Conservation (phyloP, 1,140 invertebrate genomes). For the Plutomurus gul region DNA sequence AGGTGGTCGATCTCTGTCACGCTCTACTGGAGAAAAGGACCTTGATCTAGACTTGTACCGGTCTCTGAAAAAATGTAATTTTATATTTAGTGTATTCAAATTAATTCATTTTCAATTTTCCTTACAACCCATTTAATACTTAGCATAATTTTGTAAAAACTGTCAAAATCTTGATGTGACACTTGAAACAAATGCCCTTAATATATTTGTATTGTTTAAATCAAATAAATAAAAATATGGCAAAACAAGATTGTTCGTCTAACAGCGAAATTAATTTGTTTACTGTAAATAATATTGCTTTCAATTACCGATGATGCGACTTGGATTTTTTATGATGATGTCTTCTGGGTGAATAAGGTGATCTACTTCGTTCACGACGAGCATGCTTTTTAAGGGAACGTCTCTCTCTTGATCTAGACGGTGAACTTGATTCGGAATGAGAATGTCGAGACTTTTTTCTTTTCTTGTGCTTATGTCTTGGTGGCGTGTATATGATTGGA, state of each 20-base stretch:
- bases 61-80: neutral
- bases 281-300: no score
- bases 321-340: constrained; percentile 52
- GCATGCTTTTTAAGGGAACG: constrained; percentile 37
- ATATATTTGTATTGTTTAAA: no score
- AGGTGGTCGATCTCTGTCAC: neutral
- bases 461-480: constrained; percentile 49
- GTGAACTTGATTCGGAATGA: constrained; percentile 47
- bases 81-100: no score
- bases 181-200: no score
- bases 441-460: constrained; percentile 47
- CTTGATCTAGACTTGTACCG: constrained; percentile 45
- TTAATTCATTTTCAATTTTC: no score
- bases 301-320: constrained; percentile 36
- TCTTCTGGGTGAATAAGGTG: constrained; percentile 44
- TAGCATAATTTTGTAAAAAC: no score
- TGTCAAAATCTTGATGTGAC: no score
- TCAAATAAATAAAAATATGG: no score
- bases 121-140: no score
- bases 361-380: constrained; percentile 50
- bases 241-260: no score
- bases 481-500: constrained; percentile 45
- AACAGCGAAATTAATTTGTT: no score
- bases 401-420: constrained; percentile 37
- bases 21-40: constrained; percentile 36